These are phyloP conservation scores for honey bee (Apis mellifera) DNA, from an alignment of 1,140 invertebrate genomes.

Conservation along the genomic window DNA sequence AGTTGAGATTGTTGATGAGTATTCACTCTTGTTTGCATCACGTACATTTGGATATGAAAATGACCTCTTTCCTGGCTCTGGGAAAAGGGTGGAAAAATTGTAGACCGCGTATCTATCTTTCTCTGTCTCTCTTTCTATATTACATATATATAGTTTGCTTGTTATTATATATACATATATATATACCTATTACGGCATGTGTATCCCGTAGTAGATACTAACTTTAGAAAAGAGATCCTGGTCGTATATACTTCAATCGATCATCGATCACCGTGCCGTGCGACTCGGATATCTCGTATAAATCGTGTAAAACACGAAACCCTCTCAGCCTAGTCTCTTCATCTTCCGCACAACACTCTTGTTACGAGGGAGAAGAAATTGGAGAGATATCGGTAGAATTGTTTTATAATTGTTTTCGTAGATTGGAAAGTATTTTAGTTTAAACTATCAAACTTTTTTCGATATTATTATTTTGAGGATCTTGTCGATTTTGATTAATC, in stretches of 20 bases:
- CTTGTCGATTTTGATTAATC: too few species aligned
- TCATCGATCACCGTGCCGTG: conserved; percentile 65
- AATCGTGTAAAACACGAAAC: conserved; percentile 23
- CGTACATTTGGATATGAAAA: not conserved
- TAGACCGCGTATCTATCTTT: conserved; percentile 42
- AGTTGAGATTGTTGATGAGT: conserved; percentile 18
- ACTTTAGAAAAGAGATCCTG: conserved; percentile 71
- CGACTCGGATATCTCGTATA: conserved; percentile 32
- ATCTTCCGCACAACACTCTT: conserved; percentile 27
- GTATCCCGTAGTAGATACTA: conserved; percentile 80
- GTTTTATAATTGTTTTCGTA: not conserved
- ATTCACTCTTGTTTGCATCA: not conserved
- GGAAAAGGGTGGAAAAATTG: conserved; percentile 18
- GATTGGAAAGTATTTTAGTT: too few species aligned
- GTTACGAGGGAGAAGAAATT: not conserved
- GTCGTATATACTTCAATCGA: conserved; percentile 67
- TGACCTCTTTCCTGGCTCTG: conserved; percentile 37
- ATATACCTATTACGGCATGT: conserved; percentile 74
- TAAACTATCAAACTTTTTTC: too few species aligned
- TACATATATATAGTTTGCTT: conserved; percentile 73
- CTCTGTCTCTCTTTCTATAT: not conserved
- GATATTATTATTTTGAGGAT: too few species aligned
- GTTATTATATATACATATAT: conserved; percentile 63
- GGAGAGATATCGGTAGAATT: not conserved
- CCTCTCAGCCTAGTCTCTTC: conserved; percentile 39